A percentile compares a stretch with the other conserved stretches of the same genome.
phyloP scores from a whole-genome alignment of 92 coral and sea anemone genomes.

The Porites cylindrica region DNA sequence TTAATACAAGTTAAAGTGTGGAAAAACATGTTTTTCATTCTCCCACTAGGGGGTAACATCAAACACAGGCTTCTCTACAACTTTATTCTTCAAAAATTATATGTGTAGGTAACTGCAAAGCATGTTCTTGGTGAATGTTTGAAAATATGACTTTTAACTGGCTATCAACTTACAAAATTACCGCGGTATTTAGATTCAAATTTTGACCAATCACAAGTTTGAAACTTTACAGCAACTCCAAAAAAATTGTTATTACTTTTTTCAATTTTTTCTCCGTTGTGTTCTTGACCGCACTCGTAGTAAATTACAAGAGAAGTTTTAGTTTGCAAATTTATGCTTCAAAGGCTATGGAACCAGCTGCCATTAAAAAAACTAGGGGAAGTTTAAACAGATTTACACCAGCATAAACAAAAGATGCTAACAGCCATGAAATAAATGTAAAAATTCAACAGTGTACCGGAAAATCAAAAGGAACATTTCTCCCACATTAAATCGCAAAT shows the following conservation, averaged over 20 bases:
- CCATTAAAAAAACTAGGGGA: background rate
- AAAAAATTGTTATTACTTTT: no score
- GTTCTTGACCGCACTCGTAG: background rate
- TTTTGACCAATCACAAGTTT: background rate
- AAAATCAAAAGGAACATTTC: slow-evolving; percentile 1
- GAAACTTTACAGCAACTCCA: background rate
- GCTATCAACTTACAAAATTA: slow-evolving; percentile 2
- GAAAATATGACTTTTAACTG: background rate
- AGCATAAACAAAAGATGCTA: slow-evolving; percentile 7
- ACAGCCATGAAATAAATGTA: background rate
- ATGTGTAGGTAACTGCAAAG: background rate
- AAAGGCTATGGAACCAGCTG: slow-evolving; percentile 6
- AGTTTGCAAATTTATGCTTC: background rate
- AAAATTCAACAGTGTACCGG: background rate
- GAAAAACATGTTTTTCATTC: background rate
- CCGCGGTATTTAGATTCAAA: background rate
- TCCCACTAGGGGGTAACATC: slow-evolving; percentile 16
- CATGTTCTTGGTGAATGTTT: slow-evolving; percentile 2
- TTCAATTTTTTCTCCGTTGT: background rate
- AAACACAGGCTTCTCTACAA: background rate
- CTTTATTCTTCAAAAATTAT: no score
- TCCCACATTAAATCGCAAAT: slow-evolving; percentile 1
- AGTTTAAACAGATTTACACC: background rate
- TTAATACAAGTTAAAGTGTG: background rate
- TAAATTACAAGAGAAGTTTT: background rate